A percentile compares a stretch with the other conserved stretches of the same genome.
phyloP scores from a whole-genome alignment of 2,113 vertebrate species.

The Lontra canadensis region DNA sequence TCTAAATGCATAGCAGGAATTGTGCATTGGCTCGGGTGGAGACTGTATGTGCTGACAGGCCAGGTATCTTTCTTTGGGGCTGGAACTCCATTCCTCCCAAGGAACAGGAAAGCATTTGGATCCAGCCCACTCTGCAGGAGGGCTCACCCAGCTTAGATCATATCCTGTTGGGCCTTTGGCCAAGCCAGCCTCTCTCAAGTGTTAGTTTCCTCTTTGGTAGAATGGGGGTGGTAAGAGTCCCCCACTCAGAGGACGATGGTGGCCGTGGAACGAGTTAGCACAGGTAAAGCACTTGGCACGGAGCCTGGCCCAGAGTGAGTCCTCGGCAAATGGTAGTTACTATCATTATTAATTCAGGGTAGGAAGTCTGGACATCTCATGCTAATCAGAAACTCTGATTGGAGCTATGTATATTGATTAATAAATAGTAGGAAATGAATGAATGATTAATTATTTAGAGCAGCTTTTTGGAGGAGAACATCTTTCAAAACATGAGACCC shows the following conservation, averaged over 20 bases:
- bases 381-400: constrained; percentile 53
- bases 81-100: background rate
- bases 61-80: background rate
- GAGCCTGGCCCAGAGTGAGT: background rate
- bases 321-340: background rate
- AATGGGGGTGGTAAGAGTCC: background rate
- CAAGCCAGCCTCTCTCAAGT: background rate
- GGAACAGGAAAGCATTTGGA: background rate
- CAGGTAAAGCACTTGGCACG: background rate
- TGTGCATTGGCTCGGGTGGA: background rate
- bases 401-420: constrained; percentile 51
- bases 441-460: constrained; percentile 52
- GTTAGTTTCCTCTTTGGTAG: background rate
- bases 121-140: background rate
- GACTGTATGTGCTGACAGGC: background rate
- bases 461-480: constrained; percentile 23
- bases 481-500: constrained; percentile 24
- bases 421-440: constrained; percentile 58
- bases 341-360: constrained; percentile 60
- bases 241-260: background rate
- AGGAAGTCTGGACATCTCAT: constrained; percentile 53
- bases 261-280: background rate
- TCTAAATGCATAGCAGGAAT: background rate
- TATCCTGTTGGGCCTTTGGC: background rate
- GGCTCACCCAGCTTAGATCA: background rate